These are phyloP conservation scores for Danaus melanippus DNA, from an alignment of 1,140 invertebrate genomes.

Conservation along the genomic window DNA sequence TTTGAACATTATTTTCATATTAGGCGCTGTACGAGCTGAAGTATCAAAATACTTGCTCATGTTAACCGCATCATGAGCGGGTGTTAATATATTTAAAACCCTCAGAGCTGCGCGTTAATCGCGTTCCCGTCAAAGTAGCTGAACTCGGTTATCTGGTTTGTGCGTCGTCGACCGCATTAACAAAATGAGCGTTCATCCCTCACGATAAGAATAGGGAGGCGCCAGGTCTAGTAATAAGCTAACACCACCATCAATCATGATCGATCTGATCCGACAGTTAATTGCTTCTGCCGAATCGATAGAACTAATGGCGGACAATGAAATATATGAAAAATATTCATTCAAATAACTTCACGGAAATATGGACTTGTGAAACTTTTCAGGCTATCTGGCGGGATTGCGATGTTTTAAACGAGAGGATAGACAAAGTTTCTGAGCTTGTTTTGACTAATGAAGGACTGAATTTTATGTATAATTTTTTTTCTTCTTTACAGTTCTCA, in stretches of 20 bases:
- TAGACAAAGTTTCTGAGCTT: constrained; percentile 15
- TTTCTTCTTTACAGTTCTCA: too few species aligned
- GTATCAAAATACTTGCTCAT: too few species aligned
- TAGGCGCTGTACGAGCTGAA: too few species aligned
- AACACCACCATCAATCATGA: constrained; percentile 63
- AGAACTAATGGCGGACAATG: constrained; percentile 34
- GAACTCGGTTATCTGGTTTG: constrained; percentile 47
- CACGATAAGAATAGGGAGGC: constrained; percentile 38
- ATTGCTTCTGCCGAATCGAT: constrained; percentile 54
- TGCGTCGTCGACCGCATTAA: constrained; percentile 48
- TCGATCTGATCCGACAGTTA: constrained; percentile 43
- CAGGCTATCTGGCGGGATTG: constrained; percentile 8
- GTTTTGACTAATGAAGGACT: constrained; percentile 1
- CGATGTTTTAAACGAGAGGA: constrained; percentile 15
- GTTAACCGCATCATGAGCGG: too few species aligned
- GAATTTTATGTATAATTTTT: too few species aligned
- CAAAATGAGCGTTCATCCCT: constrained; percentile 44
- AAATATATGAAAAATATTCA: constrained; percentile 33
- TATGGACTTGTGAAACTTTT: constrained; percentile 16
- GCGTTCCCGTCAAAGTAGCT: constrained; percentile 31
- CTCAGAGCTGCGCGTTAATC: constrained; percentile 23
- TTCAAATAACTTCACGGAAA: constrained; percentile 43
- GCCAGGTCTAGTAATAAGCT: constrained; percentile 49
- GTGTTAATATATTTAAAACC: constrained; percentile 6
- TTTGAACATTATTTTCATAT: too few species aligned